Conservation (phyloP, 2,888 invertebrate genomes). For the Odontothrips loti region DNA sequence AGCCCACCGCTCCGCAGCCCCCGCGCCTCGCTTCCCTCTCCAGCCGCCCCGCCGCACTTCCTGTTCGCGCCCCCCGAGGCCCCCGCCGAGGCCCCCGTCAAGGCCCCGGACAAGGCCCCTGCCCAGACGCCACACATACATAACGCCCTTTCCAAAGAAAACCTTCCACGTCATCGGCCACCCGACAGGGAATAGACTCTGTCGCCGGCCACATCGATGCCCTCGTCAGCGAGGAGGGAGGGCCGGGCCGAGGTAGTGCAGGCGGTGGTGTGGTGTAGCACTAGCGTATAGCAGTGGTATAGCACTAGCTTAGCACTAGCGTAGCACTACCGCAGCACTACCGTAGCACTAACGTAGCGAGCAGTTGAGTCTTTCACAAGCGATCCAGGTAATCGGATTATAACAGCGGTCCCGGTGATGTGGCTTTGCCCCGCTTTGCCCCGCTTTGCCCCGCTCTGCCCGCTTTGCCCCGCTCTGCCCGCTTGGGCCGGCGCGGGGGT, state of each 20-base stretch:
- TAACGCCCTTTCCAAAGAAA: neutral
- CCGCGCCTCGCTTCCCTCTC: neutral
- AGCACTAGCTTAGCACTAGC: neutral
- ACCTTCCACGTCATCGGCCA: neutral
- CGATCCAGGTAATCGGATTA: conserved; percentile 18
- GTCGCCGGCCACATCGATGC: no score
- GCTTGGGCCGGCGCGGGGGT: no score
- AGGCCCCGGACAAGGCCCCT: neutral
- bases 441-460: neutral
- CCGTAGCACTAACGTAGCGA: neutral
- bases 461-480: neutral
- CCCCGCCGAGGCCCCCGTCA: no score
- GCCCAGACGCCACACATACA: neutral
- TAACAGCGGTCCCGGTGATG: neutral
- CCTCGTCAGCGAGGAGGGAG: neutral
- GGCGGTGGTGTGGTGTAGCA: neutral
- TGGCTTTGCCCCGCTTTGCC: neutral
- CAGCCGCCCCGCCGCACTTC: neutral
- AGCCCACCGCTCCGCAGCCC: neutral
- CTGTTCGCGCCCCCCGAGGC: neutral
- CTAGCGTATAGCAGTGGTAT: no score
- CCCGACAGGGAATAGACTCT: no score
- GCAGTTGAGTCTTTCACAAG: neutral
- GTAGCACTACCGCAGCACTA: no score
- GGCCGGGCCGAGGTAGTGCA: neutral